Conservation (phyloP, 2,797 vertebrate species). For the Petrocephalus sullivani region DNA sequence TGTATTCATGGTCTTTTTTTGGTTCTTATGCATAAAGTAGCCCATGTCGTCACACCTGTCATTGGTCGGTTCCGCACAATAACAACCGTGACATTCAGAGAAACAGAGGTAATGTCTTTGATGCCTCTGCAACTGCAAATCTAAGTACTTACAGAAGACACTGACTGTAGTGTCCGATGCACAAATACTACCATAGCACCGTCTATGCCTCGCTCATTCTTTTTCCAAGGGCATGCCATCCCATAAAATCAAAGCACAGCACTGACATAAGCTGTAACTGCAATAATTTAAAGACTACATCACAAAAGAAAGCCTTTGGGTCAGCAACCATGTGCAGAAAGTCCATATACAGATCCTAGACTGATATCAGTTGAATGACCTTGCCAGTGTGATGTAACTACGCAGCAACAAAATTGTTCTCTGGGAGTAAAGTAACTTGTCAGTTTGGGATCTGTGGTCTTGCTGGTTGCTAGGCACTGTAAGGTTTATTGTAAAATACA, state of each 20-base stretch:
- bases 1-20: not conserved
- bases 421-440: not conserved
- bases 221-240: conserved; percentile 3
- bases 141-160: not conserved
- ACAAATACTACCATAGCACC: not conserved
- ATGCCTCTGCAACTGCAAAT: not conserved
- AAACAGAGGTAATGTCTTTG: not conserved
- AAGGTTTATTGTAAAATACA: conserved; percentile 5
- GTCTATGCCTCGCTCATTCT: conserved; percentile 1
- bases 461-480: conserved; percentile 8
- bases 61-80: not conserved
- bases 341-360: not conserved
- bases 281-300: conserved; percentile 3
- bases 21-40: not conserved
- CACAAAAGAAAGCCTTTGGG: not conserved
- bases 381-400: conserved; percentile 11
- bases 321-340: conserved; percentile 5
- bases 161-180: not conserved
- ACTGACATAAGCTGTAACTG: not conserved
- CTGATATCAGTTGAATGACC: not conserved
- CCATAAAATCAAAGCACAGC: conserved; percentile 3
- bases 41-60: not conserved
- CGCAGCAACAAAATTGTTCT: conserved; percentile 3
- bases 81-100: not conserved
- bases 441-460: not conserved